Base-by-base conservation (phyloP, 2,888 invertebrate genomes). In the Napeogenes inachia region DNA sequence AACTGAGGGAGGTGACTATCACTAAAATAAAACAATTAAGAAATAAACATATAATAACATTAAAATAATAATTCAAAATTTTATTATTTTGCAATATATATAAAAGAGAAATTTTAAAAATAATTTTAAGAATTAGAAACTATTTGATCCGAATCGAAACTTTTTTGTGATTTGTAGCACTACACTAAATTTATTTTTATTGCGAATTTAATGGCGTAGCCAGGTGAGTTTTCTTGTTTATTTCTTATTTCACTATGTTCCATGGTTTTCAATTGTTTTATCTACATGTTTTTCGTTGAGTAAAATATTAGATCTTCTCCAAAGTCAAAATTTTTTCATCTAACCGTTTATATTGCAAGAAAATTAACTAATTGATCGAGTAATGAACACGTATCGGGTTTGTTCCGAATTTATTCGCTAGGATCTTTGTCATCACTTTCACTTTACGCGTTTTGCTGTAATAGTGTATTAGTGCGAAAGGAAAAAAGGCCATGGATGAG, bases 121-220 rank as follows among this genome's bases (percentile, higher is more conserved):
- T 13, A 33, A 21, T 35, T 38, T 46, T 46, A 47, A 47, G 30
- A 21, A 54, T 4, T 5, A 45, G 3, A 13, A 38, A 6, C 21
- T 33, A 32, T 13, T 42, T 50, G 55, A 21, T 61, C 4, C 32
- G 46, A 57, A 38, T 58, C 47, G 60, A 66, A 60, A 59, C 60
- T 65, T 46, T 60, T 63, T 57, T 58, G 60, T 57, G 21, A 54
- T 61, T 21, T 56, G 58, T 61, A 66, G 64, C 78, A 75, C 80
- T 73, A 73, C 60, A 64, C 62, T 68, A 73, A 80, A 80, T 88
- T 88, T 88, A 88, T 89, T 89, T 89, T 89, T 90, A 89, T 85
- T 90, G 86, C 89, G 89, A 89, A 90, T 88, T 21, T 88, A 90
- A 90, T 90, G 90, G 90, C 90, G 89, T 90, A 90, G 90, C 89